Evolutionary conservation across 2,113 vertebrate species (phyloP).

Genomic region (Eleginops maclovinus): DNA sequence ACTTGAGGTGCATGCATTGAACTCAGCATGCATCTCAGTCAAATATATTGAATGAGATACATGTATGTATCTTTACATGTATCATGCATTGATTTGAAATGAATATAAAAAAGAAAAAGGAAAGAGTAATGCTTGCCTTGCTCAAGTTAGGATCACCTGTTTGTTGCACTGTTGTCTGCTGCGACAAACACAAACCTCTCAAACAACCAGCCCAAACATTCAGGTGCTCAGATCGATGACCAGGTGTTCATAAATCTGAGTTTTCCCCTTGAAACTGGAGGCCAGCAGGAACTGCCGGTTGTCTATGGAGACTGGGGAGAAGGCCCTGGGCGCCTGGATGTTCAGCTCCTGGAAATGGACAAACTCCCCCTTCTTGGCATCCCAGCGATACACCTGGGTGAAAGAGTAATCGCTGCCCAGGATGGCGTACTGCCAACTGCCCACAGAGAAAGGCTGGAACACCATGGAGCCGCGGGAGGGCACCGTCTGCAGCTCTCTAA

Average conservation of each 20-base stretch:
- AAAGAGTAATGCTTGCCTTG: constrained; percentile 32
- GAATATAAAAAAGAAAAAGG: constrained; percentile 22
- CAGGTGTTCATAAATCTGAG: constrained; percentile 98
- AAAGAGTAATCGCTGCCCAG: constrained; percentile 99
- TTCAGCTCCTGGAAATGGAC: constrained; percentile 98
- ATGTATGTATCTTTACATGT: constrained; percentile 28
- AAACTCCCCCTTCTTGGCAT: constrained; percentile 92
- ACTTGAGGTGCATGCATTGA: constrained; percentile 62
- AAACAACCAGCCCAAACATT: constrained; percentile 39
- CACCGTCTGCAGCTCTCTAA: constrained; percentile 96
- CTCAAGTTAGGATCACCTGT: constrained; percentile 70
- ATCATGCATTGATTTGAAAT: constrained; percentile 47
- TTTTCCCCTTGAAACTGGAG: constrained; percentile 99
- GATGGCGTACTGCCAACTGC: constrained; percentile 96
- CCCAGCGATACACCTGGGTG: constrained; percentile 98
- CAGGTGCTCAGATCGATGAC: constrained; percentile 97
- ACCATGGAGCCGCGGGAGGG: constrained; percentile 98
- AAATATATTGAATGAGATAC: constrained; percentile 33
- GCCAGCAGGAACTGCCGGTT: constrained; percentile 97
- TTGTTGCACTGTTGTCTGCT: constrained; percentile 26
- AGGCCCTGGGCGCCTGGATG: constrained; percentile 96
- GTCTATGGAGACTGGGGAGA: constrained; percentile 95
- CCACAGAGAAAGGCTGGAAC: constrained; percentile 94
- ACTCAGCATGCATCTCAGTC: constrained; percentile 47
- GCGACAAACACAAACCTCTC: constrained; percentile 32